These are phyloP conservation scores for Fabriciana adippe DNA, from an alignment of 2,888 invertebrate species.

Conservation along the genomic window DNA sequence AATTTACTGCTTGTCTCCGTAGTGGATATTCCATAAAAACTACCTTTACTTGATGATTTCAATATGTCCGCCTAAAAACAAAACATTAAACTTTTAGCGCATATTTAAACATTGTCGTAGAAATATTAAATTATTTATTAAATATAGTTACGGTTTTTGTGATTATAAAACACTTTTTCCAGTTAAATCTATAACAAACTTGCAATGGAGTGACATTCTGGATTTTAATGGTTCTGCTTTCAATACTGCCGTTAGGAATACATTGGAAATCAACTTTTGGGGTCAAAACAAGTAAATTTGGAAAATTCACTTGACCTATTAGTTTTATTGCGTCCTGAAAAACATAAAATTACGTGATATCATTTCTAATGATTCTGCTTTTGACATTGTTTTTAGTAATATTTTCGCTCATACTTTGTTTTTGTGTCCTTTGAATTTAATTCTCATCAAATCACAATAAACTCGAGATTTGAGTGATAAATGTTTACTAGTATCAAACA, in stretches of 20 bases:
- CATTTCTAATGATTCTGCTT: background rate
- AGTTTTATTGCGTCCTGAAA: conserved; percentile 85
- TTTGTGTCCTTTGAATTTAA: conserved; percentile 73
- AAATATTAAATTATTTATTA: background rate
- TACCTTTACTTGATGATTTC: conserved; percentile 39
- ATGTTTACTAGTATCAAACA: conserved; percentile 75
- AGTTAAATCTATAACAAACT: conserved; percentile 67
- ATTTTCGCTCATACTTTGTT: conserved; percentile 59
- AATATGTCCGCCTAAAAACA: conserved; percentile 24
- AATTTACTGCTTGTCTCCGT: conserved; percentile 47
- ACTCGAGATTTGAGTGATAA: conserved; percentile 62
- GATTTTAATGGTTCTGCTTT: conserved; percentile 68
- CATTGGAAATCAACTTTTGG: conserved; percentile 84
- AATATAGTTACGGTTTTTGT: conserved; percentile 47
- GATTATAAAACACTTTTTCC: conserved; percentile 61
- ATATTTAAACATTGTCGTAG: background rate
- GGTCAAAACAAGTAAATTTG: conserved; percentile 83
- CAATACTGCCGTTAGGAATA: conserved; percentile 68
- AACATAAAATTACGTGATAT: conserved; percentile 6
- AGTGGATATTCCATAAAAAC: conserved; percentile 40
- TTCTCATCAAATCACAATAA: conserved; percentile 65
- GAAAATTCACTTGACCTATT: conserved; percentile 85
- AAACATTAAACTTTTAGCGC: background rate
- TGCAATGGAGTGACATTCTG: conserved; percentile 70
- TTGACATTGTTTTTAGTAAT: background rate